Evolutionary conservation across 1,140 invertebrate genomes (phyloP).

Genomic region (Lordiphosa collinella): DNA sequence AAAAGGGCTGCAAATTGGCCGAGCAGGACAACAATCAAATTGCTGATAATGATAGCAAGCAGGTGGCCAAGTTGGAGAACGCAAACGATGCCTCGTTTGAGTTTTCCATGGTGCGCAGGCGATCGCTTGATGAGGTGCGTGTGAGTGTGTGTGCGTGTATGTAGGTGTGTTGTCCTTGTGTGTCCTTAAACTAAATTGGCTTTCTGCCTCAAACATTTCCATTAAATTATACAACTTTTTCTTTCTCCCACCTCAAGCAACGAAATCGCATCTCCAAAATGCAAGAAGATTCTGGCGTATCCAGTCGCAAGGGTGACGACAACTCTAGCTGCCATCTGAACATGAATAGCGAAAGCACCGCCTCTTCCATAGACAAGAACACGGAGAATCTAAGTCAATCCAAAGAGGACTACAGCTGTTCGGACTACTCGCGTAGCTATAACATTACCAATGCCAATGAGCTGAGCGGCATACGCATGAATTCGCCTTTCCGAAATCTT

Average conservation of each 20-base stretch:
- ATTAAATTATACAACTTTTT: neutral
- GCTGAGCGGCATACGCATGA: slow-evolving; percentile 71
- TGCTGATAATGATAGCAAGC: slow-evolving; percentile 33
- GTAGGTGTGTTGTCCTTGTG: slow-evolving; percentile 17
- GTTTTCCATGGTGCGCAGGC: slow-evolving; percentile 74
- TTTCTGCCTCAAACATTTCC: neutral
- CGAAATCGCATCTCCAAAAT: slow-evolving; percentile 59
- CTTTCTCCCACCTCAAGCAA: neutral
- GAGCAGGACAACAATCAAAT: slow-evolving; percentile 55
- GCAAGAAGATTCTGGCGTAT: slow-evolving; percentile 75
- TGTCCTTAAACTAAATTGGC: neutral
- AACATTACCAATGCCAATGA: slow-evolving; percentile 70
- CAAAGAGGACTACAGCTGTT: slow-evolving; percentile 72
- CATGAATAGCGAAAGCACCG: slow-evolving; percentile 62
- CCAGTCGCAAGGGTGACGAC: slow-evolving; percentile 72
- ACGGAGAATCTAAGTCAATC: slow-evolving; percentile 68
- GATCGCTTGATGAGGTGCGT: slow-evolving; percentile 74
- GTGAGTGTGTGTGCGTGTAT: slow-evolving; percentile 15
- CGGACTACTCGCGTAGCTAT: slow-evolving; percentile 72
- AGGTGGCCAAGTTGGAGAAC: slow-evolving; percentile 53
- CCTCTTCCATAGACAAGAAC: slow-evolving; percentile 74
- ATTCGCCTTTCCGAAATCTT: slow-evolving; percentile 70
- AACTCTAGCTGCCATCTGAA: slow-evolving; percentile 60
- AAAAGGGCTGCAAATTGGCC: slow-evolving; percentile 68
- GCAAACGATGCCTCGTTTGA: slow-evolving; percentile 67